Evolutionary conservation across 1,140 invertebrate genomes (phyloP).

Genomic region (Eubasilissa regina): DNA sequence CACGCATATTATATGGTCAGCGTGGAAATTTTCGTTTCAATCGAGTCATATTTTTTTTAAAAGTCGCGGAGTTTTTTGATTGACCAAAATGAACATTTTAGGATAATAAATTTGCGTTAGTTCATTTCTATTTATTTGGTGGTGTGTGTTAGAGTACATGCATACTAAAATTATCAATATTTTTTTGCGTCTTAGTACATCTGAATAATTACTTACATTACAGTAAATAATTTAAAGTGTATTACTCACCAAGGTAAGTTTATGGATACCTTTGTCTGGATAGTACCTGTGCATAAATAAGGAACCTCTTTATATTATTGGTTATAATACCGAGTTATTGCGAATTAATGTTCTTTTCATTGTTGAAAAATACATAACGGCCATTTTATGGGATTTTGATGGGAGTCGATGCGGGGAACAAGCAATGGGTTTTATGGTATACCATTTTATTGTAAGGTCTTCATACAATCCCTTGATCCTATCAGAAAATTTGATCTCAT

Average conservation of each 20-base stretch:
- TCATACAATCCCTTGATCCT: slow-evolving; percentile 40
- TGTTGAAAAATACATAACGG: slow-evolving; percentile 55
- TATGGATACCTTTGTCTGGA: slow-evolving; percentile 14
- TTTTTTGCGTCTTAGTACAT: too few relatives aligned
- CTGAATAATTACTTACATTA: too few relatives aligned
- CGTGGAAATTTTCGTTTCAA: too few relatives aligned
- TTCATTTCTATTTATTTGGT: too few relatives aligned
- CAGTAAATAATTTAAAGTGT: too few relatives aligned
- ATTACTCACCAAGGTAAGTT: background rate
- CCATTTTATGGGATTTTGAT: slow-evolving; percentile 56
- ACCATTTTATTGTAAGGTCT: slow-evolving; percentile 53
- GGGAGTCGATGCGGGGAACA: slow-evolving; percentile 43
- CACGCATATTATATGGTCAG: too few relatives aligned
- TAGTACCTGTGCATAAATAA: background rate
- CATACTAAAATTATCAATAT: background rate
- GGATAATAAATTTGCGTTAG: too few relatives aligned
- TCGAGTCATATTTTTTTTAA: too few relatives aligned
- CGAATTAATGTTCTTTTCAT: slow-evolving; percentile 54
- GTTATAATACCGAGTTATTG: slow-evolving; percentile 52
- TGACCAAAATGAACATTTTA: too few relatives aligned
- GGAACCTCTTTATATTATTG: slow-evolving; percentile 32
- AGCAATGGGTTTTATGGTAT: slow-evolving; percentile 40
- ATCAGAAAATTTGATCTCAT: slow-evolving; percentile 57
- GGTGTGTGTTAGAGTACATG: too few relatives aligned
- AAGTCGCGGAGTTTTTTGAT: too few relatives aligned